phyloP scores from a whole-genome alignment of 2,797 vertebrate genomes.

The Euthynnus affinis region DNA sequence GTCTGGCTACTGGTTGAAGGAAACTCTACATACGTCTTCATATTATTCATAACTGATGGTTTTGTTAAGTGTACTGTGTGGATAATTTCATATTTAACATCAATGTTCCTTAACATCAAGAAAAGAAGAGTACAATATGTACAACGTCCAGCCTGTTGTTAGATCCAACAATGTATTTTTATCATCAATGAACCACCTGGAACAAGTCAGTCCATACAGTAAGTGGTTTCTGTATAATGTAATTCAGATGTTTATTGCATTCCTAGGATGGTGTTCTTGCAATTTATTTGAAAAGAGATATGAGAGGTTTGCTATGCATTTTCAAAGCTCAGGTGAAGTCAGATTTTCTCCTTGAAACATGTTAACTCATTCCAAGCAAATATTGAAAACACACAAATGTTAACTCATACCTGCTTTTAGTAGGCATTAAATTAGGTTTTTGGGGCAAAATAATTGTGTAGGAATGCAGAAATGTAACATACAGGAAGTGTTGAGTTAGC shows the following conservation, averaged over 20 bases:
- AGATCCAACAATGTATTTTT: neutral
- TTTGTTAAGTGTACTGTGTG: neutral
- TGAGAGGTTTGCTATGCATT: neutral
- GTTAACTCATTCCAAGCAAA: neutral
- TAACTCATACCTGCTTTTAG: neutral
- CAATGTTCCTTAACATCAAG: neutral
- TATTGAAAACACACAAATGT: neutral
- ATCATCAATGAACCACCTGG: neutral
- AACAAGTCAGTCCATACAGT: neutral
- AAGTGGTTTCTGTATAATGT: neutral
- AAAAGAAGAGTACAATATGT: neutral
- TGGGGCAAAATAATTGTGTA: neutral
- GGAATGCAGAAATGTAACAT: neutral
- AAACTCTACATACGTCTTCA: constrained; percentile 14
- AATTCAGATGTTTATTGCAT: neutral
- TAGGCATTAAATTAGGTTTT: neutral
- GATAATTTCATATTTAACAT: neutral
- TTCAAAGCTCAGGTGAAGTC: neutral
- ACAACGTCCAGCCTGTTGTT: neutral
- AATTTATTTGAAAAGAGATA: neutral
- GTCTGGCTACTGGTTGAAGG: neutral
- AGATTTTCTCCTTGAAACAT: neutral
- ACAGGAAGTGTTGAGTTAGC: neutral
- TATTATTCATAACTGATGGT: neutral
- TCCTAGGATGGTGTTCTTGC: neutral